Evolutionary conservation across 2,797 vertebrate genomes (phyloP), one percentile per base, ranked within the genome.

Genomic region (Sparus aurata): DNA sequence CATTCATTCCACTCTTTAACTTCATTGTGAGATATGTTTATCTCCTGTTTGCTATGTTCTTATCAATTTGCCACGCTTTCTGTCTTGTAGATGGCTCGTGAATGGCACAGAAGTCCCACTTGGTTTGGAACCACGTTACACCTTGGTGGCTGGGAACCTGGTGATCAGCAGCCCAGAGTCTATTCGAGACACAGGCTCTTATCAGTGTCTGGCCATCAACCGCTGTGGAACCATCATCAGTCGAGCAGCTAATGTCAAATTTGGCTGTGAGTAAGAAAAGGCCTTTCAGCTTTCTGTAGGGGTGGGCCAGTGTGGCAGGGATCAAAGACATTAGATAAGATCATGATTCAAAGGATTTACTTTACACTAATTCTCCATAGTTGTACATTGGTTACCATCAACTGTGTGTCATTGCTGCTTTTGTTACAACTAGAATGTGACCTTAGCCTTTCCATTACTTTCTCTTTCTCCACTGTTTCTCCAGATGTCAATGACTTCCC

Each of bases 401-500:
- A 8, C 17, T 60, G 8, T 72, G 11, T 58, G 43, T 43, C 16
- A 2, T 23, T 52, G 11, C 13, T 74, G 17, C 20, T 49, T 45
- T 4, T n/a, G 34, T 64, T 10, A 2, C 0, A 0, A 30, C 57
- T 1, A 45, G 12, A 23, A 8, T 65, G 30, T 73, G 1, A 2
- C 7, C 18, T 2, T 53, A 11, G 13, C 13, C 2, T 20, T 63
- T 22, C 17, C 5, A 7, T 54, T 73, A 7, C 16, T 6, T 38
- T 38, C 34, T 69, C 38, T 60, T 30, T 52, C 12, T 68, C n/a
- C 67, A 1, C 13, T 46, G 27, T 83, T 55, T 66, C 54, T 64
- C 4, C 86, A 99, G 98, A 98, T 91, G 95, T 99, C 71, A 96
- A 97, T 85, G 98, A 99, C 87, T 99, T 99, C 87, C 96, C 98